Evolutionary conservation across 2,113 vertebrate species (phyloP), one percentile per base, ranked within the genome.

Genomic region (Reinhardtius hippoglossoides): DNA sequence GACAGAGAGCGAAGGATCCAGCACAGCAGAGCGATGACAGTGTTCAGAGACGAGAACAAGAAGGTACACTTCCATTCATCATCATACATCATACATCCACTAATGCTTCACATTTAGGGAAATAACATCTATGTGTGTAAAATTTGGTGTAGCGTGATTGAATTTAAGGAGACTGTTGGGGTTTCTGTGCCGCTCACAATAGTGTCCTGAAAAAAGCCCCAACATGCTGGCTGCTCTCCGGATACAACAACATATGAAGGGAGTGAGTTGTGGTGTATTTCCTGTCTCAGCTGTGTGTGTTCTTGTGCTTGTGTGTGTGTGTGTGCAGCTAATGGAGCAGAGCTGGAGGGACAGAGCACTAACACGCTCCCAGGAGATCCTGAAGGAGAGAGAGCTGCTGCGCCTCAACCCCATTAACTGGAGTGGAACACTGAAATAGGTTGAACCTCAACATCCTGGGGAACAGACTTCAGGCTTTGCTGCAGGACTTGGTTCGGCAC

Each of bases 351-450:
- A 93, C 84, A 91, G 84, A 84, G 89, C 86, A 70, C 82, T 93
- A 76, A 92, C 78, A 9, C 90, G 87, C 31, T 94, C 93, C 73
- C 87, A 89, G 82, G 93, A 94, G 89, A 84, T 74, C 13, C 72
- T 91, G 71, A 86, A 71, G 68, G 92, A 95, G 74, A 80, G 91
- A 85, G 84, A 92, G 73, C 82, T 93, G 81, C 92, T 94, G 40
- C 67, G 81, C 57, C 89, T 92, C 74, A 94, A 94, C 85, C 94
- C 93, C 78, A 92, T 95, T 80, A 94, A 94, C 92, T 94, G 93
- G 93, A 95, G 92, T 78, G 88, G 92, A 77, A 94, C 92, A 3
- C 83, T 94, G 61, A 92, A 93, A 89, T 93, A 91, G 85, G 74
- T 4, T 42, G 26, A 74, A 67, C 26, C 37, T 85, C 37, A 44